A percentile compares a stretch with the other conserved stretches of the same genome.
Conservation (phyloP, 2,888 invertebrate species). For the Dicroscelio sp. region DNA sequence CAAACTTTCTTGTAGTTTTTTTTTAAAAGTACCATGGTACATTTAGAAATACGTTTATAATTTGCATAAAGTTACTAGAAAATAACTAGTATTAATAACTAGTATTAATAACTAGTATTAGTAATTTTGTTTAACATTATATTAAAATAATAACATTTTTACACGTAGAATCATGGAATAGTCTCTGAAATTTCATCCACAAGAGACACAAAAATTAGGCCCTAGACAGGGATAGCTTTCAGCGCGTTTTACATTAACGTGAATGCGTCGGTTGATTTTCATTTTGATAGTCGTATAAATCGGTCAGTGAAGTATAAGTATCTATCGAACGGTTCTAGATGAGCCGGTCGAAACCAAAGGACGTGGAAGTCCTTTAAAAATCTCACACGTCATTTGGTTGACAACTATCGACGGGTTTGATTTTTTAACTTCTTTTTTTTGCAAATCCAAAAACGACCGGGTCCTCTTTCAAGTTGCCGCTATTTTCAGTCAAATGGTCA, state of each 20-base stretch:
- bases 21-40: no score
- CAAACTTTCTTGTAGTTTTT: no score
- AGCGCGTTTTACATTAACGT: slow-evolving; percentile 58
- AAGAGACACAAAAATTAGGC: slow-evolving; percentile 15
- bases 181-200: slow-evolving; percentile 56
- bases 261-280: slow-evolving; percentile 16
- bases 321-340: slow-evolving; percentile 80
- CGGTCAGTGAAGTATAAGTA: slow-evolving; percentile 82
- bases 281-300: slow-evolving; percentile 84
- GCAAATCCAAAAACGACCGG: slow-evolving; percentile 17
- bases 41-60: no score
- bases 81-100: no score
- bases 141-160: no score
- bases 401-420: slow-evolving; percentile 89
- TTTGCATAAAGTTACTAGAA: no score
- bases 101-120: no score
- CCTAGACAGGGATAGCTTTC: slow-evolving; percentile 42
- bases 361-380: slow-evolving; percentile 49
- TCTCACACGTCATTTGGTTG: slow-evolving; percentile 91
- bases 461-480: slow-evolving; percentile 56
- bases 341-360: slow-evolving; percentile 85
- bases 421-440: slow-evolving; percentile 32
- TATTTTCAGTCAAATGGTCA: slow-evolving; percentile 52
- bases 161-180: no score
- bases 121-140: no score